Base-by-base conservation (phyloP, 2,113 vertebrate species). In the Aplodontia rufa region DNA sequence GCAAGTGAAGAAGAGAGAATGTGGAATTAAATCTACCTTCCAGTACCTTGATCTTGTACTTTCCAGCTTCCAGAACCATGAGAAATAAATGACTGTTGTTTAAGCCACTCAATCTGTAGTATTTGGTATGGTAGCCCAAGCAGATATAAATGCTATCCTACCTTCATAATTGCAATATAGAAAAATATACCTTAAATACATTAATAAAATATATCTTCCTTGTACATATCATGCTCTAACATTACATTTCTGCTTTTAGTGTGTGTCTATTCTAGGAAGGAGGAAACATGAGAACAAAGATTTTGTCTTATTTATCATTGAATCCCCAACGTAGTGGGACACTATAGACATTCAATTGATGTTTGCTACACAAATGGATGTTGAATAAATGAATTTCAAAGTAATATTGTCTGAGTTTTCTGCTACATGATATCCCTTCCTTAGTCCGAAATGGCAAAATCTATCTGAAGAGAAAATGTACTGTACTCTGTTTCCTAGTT, bases 401-500 rank as follows among this genome's bases (percentile, higher is more conserved):
- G 28, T 40, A 51, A 76, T 14, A 72, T 74, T 82, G 42, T 66
- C 78, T 75, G 47, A 71, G 58, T 45, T 35, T 78, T 42, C 14
- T 72, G 11, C 89, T 76, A 49, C 78, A 66, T 45, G 9, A 45
- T 78, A 90, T 66, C 26, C 47, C 28, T 69, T 72, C 10, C 55
- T 32, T 78, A 26, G 17, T 84, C 51, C 91, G 53, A 96, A 96
- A 93, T 80, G 40, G 42, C 9, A 95, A 94, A 30, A 92, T 37
- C 76, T 95, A 87, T 81, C 55, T 69, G 66, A 96, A 85, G 26
- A 40, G 92, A 93, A 72, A 37, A 42, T 83, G 22, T 51, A 81
- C 47, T 28, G 26, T 84, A 55, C 93, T 75, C 64, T 69, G 17
- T 84, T 90, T 86, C 75, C 51, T 93, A 32, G 30, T 91, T 91